Evolutionary conservation across 2,888 invertebrate genomes (phyloP).

Genomic region (Drosophila seclusa): DNA sequence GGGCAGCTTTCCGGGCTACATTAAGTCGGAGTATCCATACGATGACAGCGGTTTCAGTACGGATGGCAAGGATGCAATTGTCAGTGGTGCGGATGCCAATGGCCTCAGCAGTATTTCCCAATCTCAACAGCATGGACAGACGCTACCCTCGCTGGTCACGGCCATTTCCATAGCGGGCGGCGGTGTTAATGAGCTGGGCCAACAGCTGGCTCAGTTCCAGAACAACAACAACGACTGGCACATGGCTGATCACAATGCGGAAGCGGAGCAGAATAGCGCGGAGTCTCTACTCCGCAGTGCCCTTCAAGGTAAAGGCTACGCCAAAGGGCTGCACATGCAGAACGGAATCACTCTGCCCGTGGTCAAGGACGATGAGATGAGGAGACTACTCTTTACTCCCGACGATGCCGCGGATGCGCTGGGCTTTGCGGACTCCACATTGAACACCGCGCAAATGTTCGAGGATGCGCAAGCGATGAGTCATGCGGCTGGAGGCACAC

Average conservation of each 20-base stretch:
- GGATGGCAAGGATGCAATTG: slow-evolving; percentile 84
- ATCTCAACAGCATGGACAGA: slow-evolving; percentile 68
- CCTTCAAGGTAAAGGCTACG: slow-evolving; percentile 90
- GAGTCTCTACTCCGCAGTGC: slow-evolving; percentile 93
- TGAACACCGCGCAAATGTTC: slow-evolving; percentile 84
- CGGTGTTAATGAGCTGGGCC: slow-evolving; percentile 71
- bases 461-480: slow-evolving; percentile 81
- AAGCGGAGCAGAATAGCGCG: slow-evolving; percentile 86
- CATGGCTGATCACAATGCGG: slow-evolving; percentile 90
- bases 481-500: slow-evolving; percentile 46
- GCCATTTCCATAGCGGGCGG: slow-evolving; percentile 73
- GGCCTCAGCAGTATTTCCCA: slow-evolving; percentile 73
- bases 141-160: slow-evolving; percentile 81
- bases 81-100: slow-evolving; percentile 62
- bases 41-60: slow-evolving; percentile 92
- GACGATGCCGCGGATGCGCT: slow-evolving; percentile 85
- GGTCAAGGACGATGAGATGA: slow-evolving; percentile 87
- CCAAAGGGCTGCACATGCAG: slow-evolving; percentile 84
- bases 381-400: slow-evolving; percentile 86
- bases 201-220: slow-evolving; percentile 87
- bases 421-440: slow-evolving; percentile 83
- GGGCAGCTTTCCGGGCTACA: slow-evolving; percentile 89
- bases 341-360: slow-evolving; percentile 84
- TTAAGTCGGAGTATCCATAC: slow-evolving; percentile 91
- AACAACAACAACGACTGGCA: slow-evolving; percentile 94